Conservation (phyloP, 2,888 invertebrate genomes). For the Morpho helenor region DNA sequence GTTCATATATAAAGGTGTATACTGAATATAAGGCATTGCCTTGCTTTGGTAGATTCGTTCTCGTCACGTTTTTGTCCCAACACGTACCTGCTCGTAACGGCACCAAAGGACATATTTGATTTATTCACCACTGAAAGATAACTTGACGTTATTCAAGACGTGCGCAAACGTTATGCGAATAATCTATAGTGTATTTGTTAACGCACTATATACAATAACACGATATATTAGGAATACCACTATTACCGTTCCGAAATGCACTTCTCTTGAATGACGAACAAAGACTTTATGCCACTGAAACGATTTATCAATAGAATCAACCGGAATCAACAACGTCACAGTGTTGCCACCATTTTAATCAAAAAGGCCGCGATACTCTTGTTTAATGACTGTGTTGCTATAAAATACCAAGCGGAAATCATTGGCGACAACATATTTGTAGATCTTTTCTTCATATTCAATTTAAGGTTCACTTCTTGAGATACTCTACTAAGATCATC, state of each 20-base stretch:
- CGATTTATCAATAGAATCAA: too few relatives aligned
- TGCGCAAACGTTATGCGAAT: conserved; percentile 37
- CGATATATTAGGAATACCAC: too few relatives aligned
- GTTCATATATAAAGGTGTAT: background rate
- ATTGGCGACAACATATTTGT: too few relatives aligned
- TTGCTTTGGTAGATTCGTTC: conserved; percentile 31
- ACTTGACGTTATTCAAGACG: conserved; percentile 49
- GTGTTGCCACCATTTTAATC: too few relatives aligned
- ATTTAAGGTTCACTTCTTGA: background rate
- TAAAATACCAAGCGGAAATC: too few relatives aligned
- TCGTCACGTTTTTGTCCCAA: conserved; percentile 36
- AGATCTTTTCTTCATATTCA: background rate
- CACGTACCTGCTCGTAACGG: conserved; percentile 33
- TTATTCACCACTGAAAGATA: conserved; percentile 53
- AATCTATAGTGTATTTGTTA: background rate
- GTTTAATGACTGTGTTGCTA: too few relatives aligned
- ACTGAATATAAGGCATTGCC: background rate
- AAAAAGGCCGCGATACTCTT: too few relatives aligned
- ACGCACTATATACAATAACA: too few relatives aligned
- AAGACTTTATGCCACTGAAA: too few relatives aligned
- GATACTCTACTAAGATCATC: background rate
- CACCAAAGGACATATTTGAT: conserved; percentile 39
- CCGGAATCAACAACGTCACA: too few relatives aligned
- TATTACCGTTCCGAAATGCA: too few relatives aligned
- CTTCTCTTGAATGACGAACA: too few relatives aligned